A percentile compares a stretch with the other conserved stretches of the same genome.
Evolutionary conservation across 1,140 invertebrate species (phyloP).

Genomic region (Magallana angulata): DNA sequence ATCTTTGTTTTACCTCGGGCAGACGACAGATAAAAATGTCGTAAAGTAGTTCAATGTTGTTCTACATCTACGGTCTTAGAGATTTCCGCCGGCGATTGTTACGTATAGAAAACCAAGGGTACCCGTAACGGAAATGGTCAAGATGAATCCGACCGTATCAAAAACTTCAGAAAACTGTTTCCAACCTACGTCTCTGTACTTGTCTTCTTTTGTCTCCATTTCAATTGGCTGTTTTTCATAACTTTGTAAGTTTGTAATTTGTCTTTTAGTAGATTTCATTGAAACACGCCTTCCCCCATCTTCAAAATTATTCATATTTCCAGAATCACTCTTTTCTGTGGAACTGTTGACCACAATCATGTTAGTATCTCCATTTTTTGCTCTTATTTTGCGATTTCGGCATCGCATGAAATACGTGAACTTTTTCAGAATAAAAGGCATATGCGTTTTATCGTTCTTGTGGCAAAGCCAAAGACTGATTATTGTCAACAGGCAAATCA

Average conservation of each 20-base stretch:
- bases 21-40: too few relatives aligned
- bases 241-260: neutral
- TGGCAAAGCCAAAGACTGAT: slow-evolving; percentile 35
- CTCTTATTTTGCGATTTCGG: neutral
- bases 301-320: too few relatives aligned
- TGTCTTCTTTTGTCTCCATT: neutral
- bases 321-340: too few relatives aligned
- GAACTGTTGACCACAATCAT: too few relatives aligned
- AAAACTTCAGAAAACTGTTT: neutral
- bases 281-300: neutral
- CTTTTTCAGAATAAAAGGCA: slow-evolving; percentile 1
- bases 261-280: neutral
- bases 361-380: too few relatives aligned
- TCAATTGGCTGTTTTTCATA: neutral
- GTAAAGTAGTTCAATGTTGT: too few relatives aligned
- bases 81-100: neutral
- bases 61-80: neutral
- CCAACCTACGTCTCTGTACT: neutral
- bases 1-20: too few relatives aligned
- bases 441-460: neutral
- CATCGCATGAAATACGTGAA: neutral
- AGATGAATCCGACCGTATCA: neutral
- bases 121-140: neutral
- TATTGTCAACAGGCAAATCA: slow-evolving; percentile 40
- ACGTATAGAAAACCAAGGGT: neutral